A percentile compares a stretch with the other conserved stretches of the same genome.
Conservation (phyloP, 2,113 vertebrate species). For the Pardalotus punctatus region DNA sequence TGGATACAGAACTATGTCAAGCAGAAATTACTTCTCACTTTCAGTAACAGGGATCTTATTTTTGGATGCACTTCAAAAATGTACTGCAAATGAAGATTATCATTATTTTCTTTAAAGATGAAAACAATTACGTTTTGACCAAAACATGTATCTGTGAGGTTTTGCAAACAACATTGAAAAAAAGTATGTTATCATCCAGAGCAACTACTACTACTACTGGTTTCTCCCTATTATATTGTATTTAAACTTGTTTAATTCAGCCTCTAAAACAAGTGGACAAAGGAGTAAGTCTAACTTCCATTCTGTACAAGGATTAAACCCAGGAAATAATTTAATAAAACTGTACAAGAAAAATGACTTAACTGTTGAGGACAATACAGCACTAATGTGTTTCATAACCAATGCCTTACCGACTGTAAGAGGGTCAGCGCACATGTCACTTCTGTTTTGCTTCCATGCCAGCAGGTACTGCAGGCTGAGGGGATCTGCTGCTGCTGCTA, state of each 20-base stretch:
- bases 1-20: not conserved
- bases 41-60: not conserved
- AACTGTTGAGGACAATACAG: constrained; percentile 35
- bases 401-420: constrained; percentile 68
- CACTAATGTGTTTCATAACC: constrained; percentile 60
- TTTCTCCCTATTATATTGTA: not conserved
- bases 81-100: not conserved
- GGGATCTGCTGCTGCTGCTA: constrained; percentile 53
- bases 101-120: not conserved
- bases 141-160: not conserved
- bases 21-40: not conserved
- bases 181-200: not conserved
- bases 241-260: not conserved
- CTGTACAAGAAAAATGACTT: constrained; percentile 42
- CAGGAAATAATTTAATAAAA: constrained; percentile 33
- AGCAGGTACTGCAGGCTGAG: constrained; percentile 68
- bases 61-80: not conserved
- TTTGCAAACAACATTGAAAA: not conserved
- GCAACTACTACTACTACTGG: not conserved
- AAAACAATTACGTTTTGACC: not conserved
- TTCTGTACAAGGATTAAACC: not conserved
- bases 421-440: constrained; percentile 71
- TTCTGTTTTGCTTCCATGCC: constrained; percentile 75
- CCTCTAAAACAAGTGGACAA: not conserved
- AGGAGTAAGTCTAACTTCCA: not conserved